Evolutionary conservation across 2,888 invertebrate species (phyloP).

Genomic region (Ophion costatus): DNA sequence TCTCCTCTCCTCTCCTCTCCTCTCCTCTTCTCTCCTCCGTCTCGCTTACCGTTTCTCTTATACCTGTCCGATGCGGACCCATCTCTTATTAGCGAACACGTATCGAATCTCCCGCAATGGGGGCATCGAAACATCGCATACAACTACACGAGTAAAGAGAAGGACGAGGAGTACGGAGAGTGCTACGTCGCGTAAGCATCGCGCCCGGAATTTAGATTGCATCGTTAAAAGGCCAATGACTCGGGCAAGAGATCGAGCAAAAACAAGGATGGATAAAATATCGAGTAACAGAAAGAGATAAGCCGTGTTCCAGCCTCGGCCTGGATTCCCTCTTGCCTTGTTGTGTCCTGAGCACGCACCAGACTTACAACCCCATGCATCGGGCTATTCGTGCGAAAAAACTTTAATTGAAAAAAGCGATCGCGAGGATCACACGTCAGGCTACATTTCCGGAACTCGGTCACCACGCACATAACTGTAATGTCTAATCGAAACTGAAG

Average conservation of each 20-base stretch:
- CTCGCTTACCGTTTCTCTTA: not conserved
- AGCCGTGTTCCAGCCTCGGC: slow-evolving; percentile 59
- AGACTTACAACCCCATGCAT: slow-evolving; percentile 68
- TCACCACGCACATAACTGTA: not conserved
- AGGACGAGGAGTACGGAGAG: not conserved
- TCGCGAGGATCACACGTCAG: not conserved
- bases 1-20: not conserved
- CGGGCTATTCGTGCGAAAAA: slow-evolving; percentile 68
- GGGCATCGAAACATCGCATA: not conserved
- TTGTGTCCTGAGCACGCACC: not conserved
- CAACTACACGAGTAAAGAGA: not conserved
- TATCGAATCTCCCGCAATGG: slow-evolving; percentile 3
- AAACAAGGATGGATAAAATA: slow-evolving; percentile 36
- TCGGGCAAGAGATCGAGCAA: slow-evolving; percentile 9
- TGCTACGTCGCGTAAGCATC: slow-evolving; percentile 1
- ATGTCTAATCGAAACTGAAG: not conserved
- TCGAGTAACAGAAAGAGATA: slow-evolving; percentile 49
- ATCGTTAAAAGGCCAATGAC: slow-evolving; percentile 72
- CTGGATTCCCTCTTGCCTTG: not conserved
- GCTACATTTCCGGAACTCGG: not conserved
- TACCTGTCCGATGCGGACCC: slow-evolving; percentile 44
- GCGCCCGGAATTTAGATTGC: slow-evolving; percentile 78
- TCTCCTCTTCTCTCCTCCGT: not conserved
- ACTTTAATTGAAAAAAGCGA: not conserved
- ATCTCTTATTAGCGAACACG: slow-evolving; percentile 53